These are phyloP conservation scores for Brevimyrus niger DNA, from an alignment of 2,113 vertebrate species.

Conservation along the genomic window DNA sequence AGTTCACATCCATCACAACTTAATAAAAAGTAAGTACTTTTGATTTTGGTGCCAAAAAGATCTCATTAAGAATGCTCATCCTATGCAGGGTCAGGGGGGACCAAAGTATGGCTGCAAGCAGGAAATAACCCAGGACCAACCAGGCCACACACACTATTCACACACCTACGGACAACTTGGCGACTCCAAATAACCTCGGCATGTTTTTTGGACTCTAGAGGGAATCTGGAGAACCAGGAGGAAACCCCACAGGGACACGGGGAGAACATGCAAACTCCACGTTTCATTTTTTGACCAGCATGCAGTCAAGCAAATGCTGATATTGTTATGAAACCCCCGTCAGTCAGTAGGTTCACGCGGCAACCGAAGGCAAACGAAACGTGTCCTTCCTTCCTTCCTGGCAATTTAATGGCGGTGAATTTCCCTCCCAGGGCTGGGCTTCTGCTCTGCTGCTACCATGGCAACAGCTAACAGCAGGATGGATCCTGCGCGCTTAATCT, in stretches of 20 bases:
- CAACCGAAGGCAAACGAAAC: neutral
- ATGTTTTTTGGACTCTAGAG: neutral
- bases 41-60: neutral
- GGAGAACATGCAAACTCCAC: neutral
- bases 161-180: neutral
- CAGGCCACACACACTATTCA: neutral
- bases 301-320: neutral
- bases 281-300: neutral
- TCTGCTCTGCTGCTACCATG: slow-evolving; percentile 5
- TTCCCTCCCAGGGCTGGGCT: neutral
- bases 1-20: neutral
- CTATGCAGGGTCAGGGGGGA: neutral
- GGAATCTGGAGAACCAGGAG: neutral
- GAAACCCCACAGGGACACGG: neutral
- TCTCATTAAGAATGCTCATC: neutral
- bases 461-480: neutral
- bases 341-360: slow-evolving; percentile 12
- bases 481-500: neutral
- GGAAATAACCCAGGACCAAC: neutral
- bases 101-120: neutral
- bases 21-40: neutral
- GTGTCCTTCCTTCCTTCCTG: slow-evolving; percentile 6
- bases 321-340: slow-evolving; percentile 9
- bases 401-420: slow-evolving; percentile 18
- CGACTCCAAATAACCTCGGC: neutral